A percentile compares a stretch with the other conserved stretches of the same genome.
phyloP scores from a whole-genome alignment of 2,113 vertebrate genomes.

The Pluvialis apricaria region DNA sequence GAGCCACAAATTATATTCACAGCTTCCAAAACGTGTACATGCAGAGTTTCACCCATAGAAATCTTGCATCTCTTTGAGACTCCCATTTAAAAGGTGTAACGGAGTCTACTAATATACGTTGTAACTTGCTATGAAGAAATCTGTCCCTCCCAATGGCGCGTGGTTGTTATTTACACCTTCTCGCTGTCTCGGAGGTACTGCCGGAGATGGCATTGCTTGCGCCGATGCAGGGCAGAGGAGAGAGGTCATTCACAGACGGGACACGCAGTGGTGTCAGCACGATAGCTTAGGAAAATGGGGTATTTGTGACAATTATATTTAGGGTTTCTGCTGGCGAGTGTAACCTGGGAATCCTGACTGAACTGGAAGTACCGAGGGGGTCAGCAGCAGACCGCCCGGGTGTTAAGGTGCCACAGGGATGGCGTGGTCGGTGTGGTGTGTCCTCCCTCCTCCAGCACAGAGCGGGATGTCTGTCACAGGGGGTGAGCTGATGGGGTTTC shows the following conservation, averaged over 20 bases:
- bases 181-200: background rate
- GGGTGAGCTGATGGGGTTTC: background rate
- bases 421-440: background rate
- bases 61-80: background rate
- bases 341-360: background rate
- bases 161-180: background rate
- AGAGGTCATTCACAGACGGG: background rate
- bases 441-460: background rate
- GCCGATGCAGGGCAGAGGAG: fast-evolving
- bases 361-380: fast-evolving
- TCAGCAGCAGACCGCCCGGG: background rate
- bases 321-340: background rate
- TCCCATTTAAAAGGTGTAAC: background rate
- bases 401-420: background rate
- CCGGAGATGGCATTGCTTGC: background rate
- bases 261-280: background rate
- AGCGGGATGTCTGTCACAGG: background rate
- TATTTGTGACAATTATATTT: background rate
- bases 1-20: background rate
- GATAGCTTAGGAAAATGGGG: background rate
- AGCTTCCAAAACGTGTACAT: background rate
- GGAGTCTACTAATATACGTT: fast-evolving
- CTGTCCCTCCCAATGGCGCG: fast-evolving
- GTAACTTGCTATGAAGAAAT: background rate
- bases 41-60: background rate